A percentile compares a stretch with the other conserved stretches of the same genome.
phyloP scores from a whole-genome alignment of 2,888 invertebrate genomes.

The Pasiphila rectangulata region DNA sequence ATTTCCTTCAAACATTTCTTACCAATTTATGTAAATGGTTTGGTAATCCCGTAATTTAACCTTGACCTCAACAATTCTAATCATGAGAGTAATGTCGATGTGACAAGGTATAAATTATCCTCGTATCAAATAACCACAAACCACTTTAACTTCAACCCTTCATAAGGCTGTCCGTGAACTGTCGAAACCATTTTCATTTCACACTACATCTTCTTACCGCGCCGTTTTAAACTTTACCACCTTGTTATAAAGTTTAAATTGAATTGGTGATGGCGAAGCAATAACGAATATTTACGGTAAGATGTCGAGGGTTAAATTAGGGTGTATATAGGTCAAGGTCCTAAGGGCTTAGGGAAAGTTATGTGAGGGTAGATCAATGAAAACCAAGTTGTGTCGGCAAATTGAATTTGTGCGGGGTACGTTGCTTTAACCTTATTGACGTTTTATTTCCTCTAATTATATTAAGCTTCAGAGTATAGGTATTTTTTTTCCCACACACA shows the following conservation, averaged over 20 bases:
- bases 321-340: slow-evolving; percentile 58
- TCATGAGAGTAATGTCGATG: too few relatives aligned
- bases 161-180: slow-evolving; percentile 26
- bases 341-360: slow-evolving; percentile 41
- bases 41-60: too few relatives aligned
- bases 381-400: slow-evolving; percentile 35
- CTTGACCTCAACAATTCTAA: too few relatives aligned
- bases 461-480: too few relatives aligned
- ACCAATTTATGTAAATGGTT: too few relatives aligned
- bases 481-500: too few relatives aligned
- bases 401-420: slow-evolving; percentile 22
- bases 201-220: slow-evolving; percentile 19
- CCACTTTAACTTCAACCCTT: slow-evolving; percentile 22
- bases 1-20: too few relatives aligned
- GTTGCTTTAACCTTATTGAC: too few relatives aligned
- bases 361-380: slow-evolving; percentile 35
- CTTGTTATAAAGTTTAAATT: slow-evolving; percentile 30
- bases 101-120: background rate
- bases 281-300: slow-evolving; percentile 39
- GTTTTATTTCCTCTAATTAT: too few relatives aligned
- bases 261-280: slow-evolving; percentile 16
- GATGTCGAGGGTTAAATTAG: slow-evolving; percentile 44
- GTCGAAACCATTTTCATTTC: slow-evolving; percentile 29
- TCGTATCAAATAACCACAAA: slow-evolving; percentile 5
- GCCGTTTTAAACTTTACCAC: slow-evolving; percentile 18